These are phyloP conservation scores for Syngnathus typhle DNA, from an alignment of 2,113 vertebrate genomes.

Conservation along the genomic window DNA sequence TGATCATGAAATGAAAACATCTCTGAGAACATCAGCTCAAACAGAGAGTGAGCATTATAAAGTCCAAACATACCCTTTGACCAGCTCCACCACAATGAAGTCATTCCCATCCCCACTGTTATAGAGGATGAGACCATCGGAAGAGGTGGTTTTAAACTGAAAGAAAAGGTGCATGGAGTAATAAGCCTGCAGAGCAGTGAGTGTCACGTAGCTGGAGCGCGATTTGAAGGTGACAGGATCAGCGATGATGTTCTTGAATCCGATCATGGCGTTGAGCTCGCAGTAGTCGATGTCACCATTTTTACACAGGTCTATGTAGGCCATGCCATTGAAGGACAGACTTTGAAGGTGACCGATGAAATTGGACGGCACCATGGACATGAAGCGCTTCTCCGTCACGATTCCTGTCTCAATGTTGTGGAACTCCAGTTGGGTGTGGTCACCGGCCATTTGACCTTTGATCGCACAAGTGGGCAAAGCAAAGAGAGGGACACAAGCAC, in stretches of 20 bases:
- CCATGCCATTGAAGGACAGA: conserved; percentile 95
- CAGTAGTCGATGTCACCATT: conserved; percentile 98
- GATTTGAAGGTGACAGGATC: conserved; percentile 98
- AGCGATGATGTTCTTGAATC: conserved; percentile 96
- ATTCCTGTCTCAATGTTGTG: conserved; percentile 99
- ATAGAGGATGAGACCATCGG: conserved; percentile 93
- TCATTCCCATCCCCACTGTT: conserved; percentile 98
- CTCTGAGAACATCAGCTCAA: neutral
- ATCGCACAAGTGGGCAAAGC: conserved; percentile 18
- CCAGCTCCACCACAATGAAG: conserved; percentile 98
- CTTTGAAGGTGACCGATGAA: conserved; percentile 98
- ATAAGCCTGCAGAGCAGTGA: conserved; percentile 93
- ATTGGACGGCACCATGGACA: conserved; percentile 91
- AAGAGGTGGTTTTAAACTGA: conserved; percentile 98
- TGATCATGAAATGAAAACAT: neutral
- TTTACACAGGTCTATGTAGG: conserved; percentile 97
- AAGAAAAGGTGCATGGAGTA: conserved; percentile 99
- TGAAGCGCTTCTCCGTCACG: conserved; percentile 90
- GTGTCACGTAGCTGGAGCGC: conserved; percentile 90
- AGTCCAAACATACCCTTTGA: conserved; percentile 84
- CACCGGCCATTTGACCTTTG: conserved; percentile 94
- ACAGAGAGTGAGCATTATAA: neutral
- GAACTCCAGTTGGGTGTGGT: conserved; percentile 97
- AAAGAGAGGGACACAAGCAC: conserved; percentile 3
- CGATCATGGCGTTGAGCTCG: conserved; percentile 95